Conservation (phyloP, 2,797 vertebrate species). For the Myoxocephalus aenaeus region DNA sequence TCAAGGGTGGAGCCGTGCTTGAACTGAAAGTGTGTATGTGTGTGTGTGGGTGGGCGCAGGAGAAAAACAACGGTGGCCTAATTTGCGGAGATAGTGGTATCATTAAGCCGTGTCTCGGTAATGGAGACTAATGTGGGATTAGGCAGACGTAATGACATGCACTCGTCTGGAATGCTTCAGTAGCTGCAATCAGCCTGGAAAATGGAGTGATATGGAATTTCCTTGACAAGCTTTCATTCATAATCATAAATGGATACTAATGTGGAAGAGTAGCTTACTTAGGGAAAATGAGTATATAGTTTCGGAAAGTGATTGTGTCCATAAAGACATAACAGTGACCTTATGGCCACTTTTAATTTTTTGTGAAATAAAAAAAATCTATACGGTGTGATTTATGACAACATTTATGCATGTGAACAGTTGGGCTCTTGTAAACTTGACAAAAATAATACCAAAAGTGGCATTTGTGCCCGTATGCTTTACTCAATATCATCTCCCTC, state of each 20-base stretch:
- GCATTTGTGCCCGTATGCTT: not conserved
- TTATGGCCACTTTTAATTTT: not conserved
- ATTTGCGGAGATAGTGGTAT: conserved; percentile 64
- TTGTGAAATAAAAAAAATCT: not conserved
- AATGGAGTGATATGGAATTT: conserved; percentile 72
- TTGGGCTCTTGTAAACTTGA: conserved; percentile 10
- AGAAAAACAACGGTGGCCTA: conserved; percentile 29
- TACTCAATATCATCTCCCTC: not conserved
- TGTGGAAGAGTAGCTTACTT: conserved; percentile 26
- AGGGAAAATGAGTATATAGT: conserved; percentile 47
- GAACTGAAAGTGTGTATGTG: conserved; percentile 4
- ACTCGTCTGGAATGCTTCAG: conserved; percentile 63
- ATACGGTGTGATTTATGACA: not conserved
- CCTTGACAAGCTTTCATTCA: conserved; percentile 70
- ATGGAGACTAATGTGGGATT: conserved; percentile 76
- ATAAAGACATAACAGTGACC: not conserved
- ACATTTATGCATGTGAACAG: conserved; percentile 1
- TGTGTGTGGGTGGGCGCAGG: not conserved
- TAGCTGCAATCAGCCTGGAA: conserved; percentile 68
- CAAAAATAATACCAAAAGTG: conserved; percentile 12
- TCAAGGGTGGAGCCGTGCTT: conserved; percentile 21
- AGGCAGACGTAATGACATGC: conserved; percentile 59
- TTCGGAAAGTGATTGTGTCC: conserved; percentile 44
- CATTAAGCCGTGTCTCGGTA: conserved; percentile 58
- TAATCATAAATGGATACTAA: conserved; percentile 65